phyloP scores from a whole-genome alignment of 2,113 vertebrate genomes.

The Oriolus oriolus region DNA sequence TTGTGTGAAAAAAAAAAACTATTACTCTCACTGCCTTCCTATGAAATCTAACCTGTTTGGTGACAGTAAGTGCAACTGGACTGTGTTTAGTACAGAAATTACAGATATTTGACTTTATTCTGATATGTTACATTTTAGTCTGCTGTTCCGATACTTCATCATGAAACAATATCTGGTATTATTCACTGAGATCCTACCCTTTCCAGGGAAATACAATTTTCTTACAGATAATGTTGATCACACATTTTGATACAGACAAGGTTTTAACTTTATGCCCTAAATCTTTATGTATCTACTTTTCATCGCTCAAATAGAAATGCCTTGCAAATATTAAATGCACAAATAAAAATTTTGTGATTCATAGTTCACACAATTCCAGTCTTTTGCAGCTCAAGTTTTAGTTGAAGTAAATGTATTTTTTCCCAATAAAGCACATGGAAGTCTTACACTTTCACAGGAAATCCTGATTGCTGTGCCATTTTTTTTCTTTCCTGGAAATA shows the following conservation, averaged over 20 bases:
- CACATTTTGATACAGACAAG: not conserved
- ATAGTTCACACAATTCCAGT: not conserved
- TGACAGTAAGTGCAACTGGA: not conserved
- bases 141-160: not conserved
- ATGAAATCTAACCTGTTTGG: not conserved
- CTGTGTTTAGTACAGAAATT: not conserved
- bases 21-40: not conserved
- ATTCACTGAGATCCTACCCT: not conserved
- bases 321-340: not conserved
- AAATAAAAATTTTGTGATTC: not conserved
- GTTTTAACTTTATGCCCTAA: not conserved
- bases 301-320: not conserved
- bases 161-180: not conserved
- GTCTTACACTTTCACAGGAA: not conserved
- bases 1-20: not conserved
- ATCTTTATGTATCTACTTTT: not conserved
- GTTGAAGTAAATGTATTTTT: not conserved
- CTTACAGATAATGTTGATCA: not conserved
- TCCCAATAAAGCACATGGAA: not conserved
- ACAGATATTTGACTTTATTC: not conserved
- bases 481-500: not conserved
- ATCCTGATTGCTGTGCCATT: accelerated
- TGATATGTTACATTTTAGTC: not conserved
- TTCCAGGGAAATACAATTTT: not conserved
- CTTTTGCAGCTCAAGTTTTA: not conserved